Base-by-base conservation (phyloP, 2,888 invertebrate genomes). In the Apotomis turbidana region DNA sequence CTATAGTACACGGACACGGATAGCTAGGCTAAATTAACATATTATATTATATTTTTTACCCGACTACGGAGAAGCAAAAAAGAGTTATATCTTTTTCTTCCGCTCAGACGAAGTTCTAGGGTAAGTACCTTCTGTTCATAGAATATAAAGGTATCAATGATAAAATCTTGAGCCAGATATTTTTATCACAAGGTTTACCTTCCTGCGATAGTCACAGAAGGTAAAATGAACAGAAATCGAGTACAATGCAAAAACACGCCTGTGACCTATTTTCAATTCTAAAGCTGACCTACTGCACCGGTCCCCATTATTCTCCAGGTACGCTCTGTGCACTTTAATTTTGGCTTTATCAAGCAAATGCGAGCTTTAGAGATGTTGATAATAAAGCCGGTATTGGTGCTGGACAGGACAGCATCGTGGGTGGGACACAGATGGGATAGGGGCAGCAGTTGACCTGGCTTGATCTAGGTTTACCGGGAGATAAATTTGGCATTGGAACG, bases 381-480 rank as follows among this genome's bases (percentile, higher is more conserved):
- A 57, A 52, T 71, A 71, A 38, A 27, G 51, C 15, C 13, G 9
- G 62, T 27, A 68, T 49, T 68, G 10, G 36, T 10, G 6, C 10
- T 5, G 52, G 64, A 63, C 74, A 75, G 61, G 74, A 60, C 44
- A 70, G 46, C 79, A 72, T 73, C 75, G 80, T 79, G 78, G 78
- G 78, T 81, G 79, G 80, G 77, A 77, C 73, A 74, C 74, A 72
- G 67, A 54, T 38, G 77, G 80, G 87, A 84, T 82, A 80, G 81
- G 85, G 81, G 74, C 84, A 82, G 78, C 70, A 77, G 80, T 74
- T 79, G 81, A 84, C 81, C 83, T 77, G 81, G 80, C 80, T 80
- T 79, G 77, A 79, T 80, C 78, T 82, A 79, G 77, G 78, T 78
- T 77, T 84, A 82, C 86, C 86, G 82, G 84, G 76, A 74, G 81